Evolutionary conservation across 2,797 vertebrate genomes (phyloP).

Genomic region (Zonotrichia albicollis): DNA sequence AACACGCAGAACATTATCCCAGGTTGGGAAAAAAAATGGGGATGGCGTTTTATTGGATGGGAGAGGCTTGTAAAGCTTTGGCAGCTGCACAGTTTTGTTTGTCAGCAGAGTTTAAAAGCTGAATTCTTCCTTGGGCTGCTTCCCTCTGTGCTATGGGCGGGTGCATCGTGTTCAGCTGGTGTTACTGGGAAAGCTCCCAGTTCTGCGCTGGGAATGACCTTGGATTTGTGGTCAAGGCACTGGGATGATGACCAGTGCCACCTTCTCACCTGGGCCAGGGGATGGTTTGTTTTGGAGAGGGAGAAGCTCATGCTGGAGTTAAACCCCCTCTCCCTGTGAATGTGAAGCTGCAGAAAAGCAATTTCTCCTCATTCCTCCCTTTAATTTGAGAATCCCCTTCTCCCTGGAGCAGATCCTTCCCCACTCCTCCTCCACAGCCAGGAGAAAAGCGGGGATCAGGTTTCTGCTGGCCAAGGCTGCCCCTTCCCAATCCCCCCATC

Average conservation of each 20-base stretch:
- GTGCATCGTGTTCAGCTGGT: accelerated
- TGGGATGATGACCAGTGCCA: accelerated
- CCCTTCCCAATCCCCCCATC: neutral
- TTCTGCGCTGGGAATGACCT: neutral
- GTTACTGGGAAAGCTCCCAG: neutral
- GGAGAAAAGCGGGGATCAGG: neutral
- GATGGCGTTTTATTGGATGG: neutral
- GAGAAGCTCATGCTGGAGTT: neutral
- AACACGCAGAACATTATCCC: accelerated
- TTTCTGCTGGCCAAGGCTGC: neutral
- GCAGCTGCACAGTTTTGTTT: neutral
- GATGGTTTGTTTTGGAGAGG: neutral
- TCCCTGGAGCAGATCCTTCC: neutral
- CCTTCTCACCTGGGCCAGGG: accelerated
- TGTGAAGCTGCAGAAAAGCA: neutral
- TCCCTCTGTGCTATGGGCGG: neutral
- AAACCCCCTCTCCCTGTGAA: neutral
- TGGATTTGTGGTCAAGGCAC: accelerated
- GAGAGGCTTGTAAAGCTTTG: neutral
- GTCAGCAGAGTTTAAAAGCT: neutral
- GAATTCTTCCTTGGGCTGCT: neutral
- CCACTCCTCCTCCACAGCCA: neutral
- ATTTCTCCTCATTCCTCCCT: neutral
- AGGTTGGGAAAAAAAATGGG: accelerated
- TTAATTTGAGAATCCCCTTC: neutral